Base-by-base conservation (phyloP, 92 coral and sea anemone genomes). In the Zoanthus gigantus region DNA sequence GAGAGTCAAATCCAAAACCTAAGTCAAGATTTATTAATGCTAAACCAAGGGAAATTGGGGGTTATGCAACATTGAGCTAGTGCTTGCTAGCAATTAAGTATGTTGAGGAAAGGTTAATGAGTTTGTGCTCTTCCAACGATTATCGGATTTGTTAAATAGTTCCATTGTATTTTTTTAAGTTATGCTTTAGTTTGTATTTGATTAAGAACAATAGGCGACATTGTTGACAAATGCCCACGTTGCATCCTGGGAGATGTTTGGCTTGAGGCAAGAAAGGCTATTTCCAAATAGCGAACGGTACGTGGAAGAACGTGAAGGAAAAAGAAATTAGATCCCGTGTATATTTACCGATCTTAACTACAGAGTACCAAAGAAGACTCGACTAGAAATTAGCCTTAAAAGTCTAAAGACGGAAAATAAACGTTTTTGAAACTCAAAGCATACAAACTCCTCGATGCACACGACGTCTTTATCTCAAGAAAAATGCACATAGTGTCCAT, bases 391-490 rank as follows among this genome's bases (percentile, higher is more conserved):
- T 86, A 30, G 34, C 23, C 10, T 9, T 47, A 30, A 54, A 29
- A 63, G 9, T 87, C 74, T 45, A 5, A 0, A 66, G 48, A 14
- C 77, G 37, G 4, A 45, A 63, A 48, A 31, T 75, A 5, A 58
- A 76, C 31, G 61, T 86, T 53, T 52, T 18, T 23, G 60, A 75
- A 18, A 83, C 83, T 90, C 23, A 90, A 90, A 68, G 60, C 87
- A 6, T 90, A 85, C 76, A 86, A 90, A 67, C 78, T 80, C 87
- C 73, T 87, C 15, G 78, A 78, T 16, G 89, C 91, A 9, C 77
- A 87, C 47, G 76, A 90, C 18, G 86, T 79, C n/a, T 90, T 90
- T 66, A 77, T 86, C 14, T 79, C 77, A 16, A 46, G 90, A 76
- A 86, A 90, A 86, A 90, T 86, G 37, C 84, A 79, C 28, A 45